Conservation (phyloP, 2,888 invertebrate species). For the Listrodromus nycthemerus region DNA sequence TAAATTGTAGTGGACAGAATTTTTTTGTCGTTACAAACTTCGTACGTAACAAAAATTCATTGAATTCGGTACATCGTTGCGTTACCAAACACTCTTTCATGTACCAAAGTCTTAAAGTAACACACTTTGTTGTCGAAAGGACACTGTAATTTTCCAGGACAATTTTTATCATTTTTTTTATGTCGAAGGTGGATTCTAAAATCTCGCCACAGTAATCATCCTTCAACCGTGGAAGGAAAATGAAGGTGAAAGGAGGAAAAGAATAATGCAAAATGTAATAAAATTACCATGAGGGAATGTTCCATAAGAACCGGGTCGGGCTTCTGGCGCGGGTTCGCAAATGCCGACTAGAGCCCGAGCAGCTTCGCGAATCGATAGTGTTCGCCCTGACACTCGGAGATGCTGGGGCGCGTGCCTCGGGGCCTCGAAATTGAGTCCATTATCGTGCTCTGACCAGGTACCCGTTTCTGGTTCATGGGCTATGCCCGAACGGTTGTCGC, state of each 20-base stretch:
- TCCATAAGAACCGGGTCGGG: conserved; percentile 63
- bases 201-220: background rate
- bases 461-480: conserved; percentile 58
- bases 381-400: conserved; percentile 31
- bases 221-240: background rate
- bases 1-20: background rate
- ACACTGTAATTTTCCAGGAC: background rate
- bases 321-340: background rate
- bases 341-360: background rate
- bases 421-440: conserved; percentile 77
- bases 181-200: too few species aligned
- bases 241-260: background rate
- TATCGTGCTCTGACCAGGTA: conserved; percentile 75
- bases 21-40: background rate
- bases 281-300: background rate
- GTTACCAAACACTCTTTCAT: background rate
- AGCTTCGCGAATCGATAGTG: conserved; percentile 45
- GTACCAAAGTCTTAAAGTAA: background rate
- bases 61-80: background rate
- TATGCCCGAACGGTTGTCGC: conserved; percentile 3
- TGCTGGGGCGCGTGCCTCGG: conserved; percentile 50
- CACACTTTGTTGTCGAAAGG: background rate
- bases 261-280: background rate
- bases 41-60: background rate
- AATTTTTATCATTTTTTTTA: background rate